A percentile compares a stretch with the other conserved stretches of the same genome.
Evolutionary conservation across 2,113 vertebrate species (phyloP).

Genomic region (Tinamus guttatus): DNA sequence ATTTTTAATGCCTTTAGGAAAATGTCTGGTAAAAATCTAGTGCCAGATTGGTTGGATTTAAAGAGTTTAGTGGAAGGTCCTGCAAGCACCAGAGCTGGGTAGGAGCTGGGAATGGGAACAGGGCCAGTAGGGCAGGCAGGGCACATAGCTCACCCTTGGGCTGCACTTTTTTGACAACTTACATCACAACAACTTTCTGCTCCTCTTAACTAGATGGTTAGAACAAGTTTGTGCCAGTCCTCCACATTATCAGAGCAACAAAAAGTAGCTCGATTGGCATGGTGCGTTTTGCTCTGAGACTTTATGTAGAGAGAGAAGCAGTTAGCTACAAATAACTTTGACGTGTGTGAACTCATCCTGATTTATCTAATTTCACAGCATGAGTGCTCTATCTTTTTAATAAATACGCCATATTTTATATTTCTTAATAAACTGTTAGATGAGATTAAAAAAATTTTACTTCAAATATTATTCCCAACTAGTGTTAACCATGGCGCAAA

Average conservation of each 20-base stretch:
- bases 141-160: fast-evolving
- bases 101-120: not conserved
- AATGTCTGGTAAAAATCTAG: fast-evolving
- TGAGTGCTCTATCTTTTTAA: fast-evolving
- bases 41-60: not conserved
- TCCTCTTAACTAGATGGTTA: not conserved
- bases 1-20: not conserved
- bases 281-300: not conserved
- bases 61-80: fast-evolving
- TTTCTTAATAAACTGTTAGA: not conserved
- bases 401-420: not conserved
- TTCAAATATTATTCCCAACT: not conserved
- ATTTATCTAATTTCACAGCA: not conserved
- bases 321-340: not conserved
- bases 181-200: not conserved
- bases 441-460: not conserved
- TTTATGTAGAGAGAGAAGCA: not conserved
- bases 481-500: not conserved
- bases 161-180: fast-evolving
- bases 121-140: not conserved
- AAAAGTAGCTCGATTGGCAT: fast-evolving
- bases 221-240: fast-evolving
- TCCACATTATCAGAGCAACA: not conserved
- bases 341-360: not conserved
- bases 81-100: not conserved